A percentile compares a stretch with the other conserved stretches of the same genome.
Evolutionary conservation across 1,140 invertebrate genomes (phyloP).

Genomic region (Brachionus rotundiformis): DNA sequence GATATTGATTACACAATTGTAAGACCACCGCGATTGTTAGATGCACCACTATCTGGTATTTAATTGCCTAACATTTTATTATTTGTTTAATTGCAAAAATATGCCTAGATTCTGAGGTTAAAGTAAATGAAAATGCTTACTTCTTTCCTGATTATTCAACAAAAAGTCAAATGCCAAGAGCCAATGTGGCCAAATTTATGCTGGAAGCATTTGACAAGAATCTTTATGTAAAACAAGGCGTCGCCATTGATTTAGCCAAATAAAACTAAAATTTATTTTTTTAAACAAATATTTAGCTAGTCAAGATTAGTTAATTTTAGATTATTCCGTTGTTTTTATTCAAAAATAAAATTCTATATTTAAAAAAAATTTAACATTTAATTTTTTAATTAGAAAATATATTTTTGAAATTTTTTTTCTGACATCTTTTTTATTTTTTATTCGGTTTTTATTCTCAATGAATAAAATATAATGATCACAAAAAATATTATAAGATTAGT

Average conservation of each 20-base stretch:
- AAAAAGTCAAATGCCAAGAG: slow-evolving; percentile 51
- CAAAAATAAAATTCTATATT: no score
- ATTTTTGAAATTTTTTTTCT: no score
- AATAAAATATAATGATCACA: no score
- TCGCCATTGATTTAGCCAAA: slow-evolving; percentile 48
- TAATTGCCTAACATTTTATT: no score
- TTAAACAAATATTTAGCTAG: neutral
- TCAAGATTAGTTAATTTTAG: neutral
- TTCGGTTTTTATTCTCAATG: no score
- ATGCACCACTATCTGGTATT: slow-evolving; percentile 54
- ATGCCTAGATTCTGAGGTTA: slow-evolving; percentile 43
- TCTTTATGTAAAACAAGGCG: slow-evolving; percentile 49
- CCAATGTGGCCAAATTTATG: slow-evolving; percentile 56
- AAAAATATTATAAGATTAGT: no score
- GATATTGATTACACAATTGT: slow-evolving; percentile 62
- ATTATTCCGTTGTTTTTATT: neutral
- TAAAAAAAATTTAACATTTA: no score
- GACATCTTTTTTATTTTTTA: no score
- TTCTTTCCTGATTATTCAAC: slow-evolving; percentile 46
- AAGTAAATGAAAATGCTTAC: slow-evolving; percentile 45
- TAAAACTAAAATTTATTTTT: neutral
- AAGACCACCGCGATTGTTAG: slow-evolving; percentile 57
- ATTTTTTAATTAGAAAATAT: no score
- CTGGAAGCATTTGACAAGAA: slow-evolving; percentile 52
- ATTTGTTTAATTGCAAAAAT: no score